phyloP scores from a whole-genome alignment of 2,797 vertebrate genomes.

The Syndactyla subalaris region DNA sequence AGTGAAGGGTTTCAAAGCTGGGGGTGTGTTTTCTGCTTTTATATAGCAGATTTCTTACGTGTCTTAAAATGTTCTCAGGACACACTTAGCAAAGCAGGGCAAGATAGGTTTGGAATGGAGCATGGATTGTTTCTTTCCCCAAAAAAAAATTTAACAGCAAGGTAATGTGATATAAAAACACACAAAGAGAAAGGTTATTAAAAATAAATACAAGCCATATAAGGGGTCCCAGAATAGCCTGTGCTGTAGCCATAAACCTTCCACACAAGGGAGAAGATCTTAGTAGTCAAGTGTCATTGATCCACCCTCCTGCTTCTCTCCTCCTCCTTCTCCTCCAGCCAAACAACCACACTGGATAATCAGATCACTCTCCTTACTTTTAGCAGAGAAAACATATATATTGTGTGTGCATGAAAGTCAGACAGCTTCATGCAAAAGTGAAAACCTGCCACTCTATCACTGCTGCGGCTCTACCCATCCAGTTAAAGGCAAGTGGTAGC shows the following conservation, averaged over 20 bases:
- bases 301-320: not conserved
- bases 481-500: not conserved
- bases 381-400: not conserved
- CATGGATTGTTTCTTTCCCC: not conserved
- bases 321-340: not conserved
- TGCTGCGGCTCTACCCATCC: not conserved
- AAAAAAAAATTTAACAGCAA: not conserved
- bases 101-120: not conserved
- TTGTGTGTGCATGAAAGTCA: not conserved
- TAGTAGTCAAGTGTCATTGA: not conserved
- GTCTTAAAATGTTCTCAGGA: not conserved
- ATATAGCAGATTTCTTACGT: not conserved
- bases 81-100: not conserved
- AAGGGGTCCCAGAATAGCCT: slow-evolving; percentile 2
- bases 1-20: not conserved
- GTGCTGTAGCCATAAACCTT: slow-evolving; percentile 28
- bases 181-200: slow-evolving; percentile 25
- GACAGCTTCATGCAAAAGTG: not conserved
- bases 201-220: slow-evolving; percentile 46
- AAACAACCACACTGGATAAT: not conserved
- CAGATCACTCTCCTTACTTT: not conserved
- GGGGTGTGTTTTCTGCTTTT: not conserved
- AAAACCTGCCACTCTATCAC: not conserved
- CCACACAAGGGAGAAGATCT: slow-evolving; percentile 22
- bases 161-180: not conserved